Conservation (phyloP, 35 echinoderm and acorn worm genomes). For the Hemicentrotus pulcherrimus region DNA sequence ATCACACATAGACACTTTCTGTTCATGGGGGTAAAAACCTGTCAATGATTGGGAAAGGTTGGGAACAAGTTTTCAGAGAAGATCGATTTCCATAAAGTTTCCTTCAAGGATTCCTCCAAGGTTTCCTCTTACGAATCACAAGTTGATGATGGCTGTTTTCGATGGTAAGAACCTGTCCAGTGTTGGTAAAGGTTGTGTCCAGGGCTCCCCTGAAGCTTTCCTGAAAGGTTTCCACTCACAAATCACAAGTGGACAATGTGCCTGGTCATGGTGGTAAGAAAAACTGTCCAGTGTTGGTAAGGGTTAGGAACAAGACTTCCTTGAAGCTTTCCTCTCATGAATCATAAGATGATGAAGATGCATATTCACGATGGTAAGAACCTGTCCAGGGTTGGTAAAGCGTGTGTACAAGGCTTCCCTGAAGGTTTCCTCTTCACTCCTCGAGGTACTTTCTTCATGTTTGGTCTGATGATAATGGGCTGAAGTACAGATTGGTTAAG, state of each 20-base stretch:
- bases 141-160: no score
- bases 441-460: slow-evolving; percentile 28
- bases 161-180: slow-evolving; percentile 13
- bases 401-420: slow-evolving; percentile 14
- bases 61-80: not conserved
- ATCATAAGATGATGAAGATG: not conserved
- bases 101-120: not conserved
- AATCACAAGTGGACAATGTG: not conserved
- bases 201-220: not conserved
- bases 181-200: not conserved
- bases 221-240: not conserved
- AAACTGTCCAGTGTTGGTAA: slow-evolving; percentile 2
- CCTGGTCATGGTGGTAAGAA: not conserved
- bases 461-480: slow-evolving; percentile 39
- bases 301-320: not conserved
- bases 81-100: no score
- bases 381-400: slow-evolving; percentile 25
- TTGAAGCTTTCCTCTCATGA: not conserved
- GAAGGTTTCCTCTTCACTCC: slow-evolving; percentile 44
- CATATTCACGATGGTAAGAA: slow-evolving; percentile 10
- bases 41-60: slow-evolving; percentile 14
- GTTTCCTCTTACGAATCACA: no score
- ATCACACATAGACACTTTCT: not conserved
- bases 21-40: not conserved
- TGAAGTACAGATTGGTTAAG: not conserved